Percentiles rank a stretch among this genome's conserved stretches.
Conservation (phyloP, 2,797 vertebrate species). For the Diplodus sargus region DNA sequence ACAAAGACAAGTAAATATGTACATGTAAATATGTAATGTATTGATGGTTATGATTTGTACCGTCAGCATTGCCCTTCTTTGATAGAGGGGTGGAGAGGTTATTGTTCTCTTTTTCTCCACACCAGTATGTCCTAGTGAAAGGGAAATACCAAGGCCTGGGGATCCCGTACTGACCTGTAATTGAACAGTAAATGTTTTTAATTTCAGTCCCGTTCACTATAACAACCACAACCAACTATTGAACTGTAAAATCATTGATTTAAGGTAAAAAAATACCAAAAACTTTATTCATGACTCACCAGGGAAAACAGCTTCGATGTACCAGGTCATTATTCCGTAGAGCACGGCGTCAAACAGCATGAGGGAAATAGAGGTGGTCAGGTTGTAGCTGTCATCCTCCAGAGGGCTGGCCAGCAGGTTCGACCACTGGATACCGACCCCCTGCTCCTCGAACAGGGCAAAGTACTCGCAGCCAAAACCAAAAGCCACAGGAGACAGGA, state of each 20-base stretch:
- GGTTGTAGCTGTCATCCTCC: conserved; percentile 93
- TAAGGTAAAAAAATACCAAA: background rate
- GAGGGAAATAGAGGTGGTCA: conserved; percentile 92
- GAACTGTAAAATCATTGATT: background rate
- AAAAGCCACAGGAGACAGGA: conserved; percentile 97
- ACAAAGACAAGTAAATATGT: background rate
- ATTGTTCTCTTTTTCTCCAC: conserved; percentile 88
- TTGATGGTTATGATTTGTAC: conserved; percentile 74
- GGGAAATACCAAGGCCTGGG: conserved; percentile 97
- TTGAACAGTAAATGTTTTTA: background rate
- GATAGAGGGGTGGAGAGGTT: conserved; percentile 77
- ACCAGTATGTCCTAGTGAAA: conserved; percentile 96
- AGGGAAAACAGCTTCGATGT: conserved; percentile 97
- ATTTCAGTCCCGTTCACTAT: background rate
- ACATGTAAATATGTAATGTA: too few relatives aligned
- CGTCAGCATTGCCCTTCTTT: conserved; percentile 88
- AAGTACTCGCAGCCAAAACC: conserved; percentile 98
- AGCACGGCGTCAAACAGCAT: conserved; percentile 95
- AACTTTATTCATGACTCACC: conserved; percentile 80
- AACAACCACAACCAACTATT: background rate
- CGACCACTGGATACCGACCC: conserved; percentile 96
- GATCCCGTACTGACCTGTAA: conserved; percentile 95
- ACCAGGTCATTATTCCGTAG: conserved; percentile 97
- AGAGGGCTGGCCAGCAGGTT: conserved; percentile 94
- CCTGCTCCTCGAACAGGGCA: conserved; percentile 96